These are phyloP conservation scores for Cynocephalus volans DNA, from an alignment of 2,113 vertebrate genomes.

Conservation along the genomic window DNA sequence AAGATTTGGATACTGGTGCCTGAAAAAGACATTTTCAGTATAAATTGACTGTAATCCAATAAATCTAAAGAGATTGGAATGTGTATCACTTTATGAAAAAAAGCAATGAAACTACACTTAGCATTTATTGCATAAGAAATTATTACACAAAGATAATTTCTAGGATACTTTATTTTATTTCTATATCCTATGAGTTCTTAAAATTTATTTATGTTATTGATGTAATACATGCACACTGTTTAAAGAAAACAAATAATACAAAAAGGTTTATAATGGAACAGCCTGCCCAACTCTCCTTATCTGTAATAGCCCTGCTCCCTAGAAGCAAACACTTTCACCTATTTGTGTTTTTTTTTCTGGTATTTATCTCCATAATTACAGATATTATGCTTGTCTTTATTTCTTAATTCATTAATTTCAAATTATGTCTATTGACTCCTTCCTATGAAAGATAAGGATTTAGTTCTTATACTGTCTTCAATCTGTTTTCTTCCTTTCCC, in stretches of 20 bases:
- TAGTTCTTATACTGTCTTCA: background rate
- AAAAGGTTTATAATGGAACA: too few relatives aligned
- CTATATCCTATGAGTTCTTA: background rate
- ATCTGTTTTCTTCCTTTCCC: background rate
- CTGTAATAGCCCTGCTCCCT: too few relatives aligned
- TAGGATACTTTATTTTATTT: background rate
- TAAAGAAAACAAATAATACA: too few relatives aligned
- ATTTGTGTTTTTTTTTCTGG: slow-evolving; percentile 1
- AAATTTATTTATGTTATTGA: background rate
- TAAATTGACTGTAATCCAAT: slow-evolving; percentile 22
- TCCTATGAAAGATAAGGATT: background rate
- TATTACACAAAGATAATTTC: background rate
- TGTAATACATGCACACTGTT: background rate
- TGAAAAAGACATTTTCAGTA: background rate
- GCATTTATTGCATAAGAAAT: slow-evolving; percentile 22
- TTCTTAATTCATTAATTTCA: background rate
- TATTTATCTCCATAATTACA: slow-evolving; percentile 2
- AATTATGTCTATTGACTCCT: background rate
- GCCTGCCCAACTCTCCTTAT: too few relatives aligned
- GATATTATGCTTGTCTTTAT: background rate
- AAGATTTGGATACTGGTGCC: background rate
- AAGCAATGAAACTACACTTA: slow-evolving; percentile 8
- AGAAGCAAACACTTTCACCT: background rate
- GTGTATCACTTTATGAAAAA: background rate
- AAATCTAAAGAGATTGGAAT: background rate